phyloP scores from a whole-genome alignment of 2,113 vertebrate species.

The Sphyrna mokarran region DNA sequence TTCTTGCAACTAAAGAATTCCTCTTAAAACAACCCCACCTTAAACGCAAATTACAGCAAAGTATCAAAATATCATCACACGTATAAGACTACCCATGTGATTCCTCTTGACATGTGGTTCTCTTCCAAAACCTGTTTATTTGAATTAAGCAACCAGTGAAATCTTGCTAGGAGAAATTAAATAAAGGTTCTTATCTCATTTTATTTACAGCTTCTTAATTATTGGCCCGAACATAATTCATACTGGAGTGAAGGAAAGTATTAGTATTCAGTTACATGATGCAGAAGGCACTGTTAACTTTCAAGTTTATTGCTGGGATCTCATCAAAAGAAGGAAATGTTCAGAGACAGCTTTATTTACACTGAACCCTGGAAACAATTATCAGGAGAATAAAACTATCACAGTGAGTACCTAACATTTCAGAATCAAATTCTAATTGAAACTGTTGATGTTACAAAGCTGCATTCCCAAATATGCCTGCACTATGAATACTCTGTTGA shows the following conservation, averaged over 20 bases:
- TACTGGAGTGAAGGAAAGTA: constrained; percentile 48
- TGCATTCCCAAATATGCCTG: neutral
- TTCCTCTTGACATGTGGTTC: neutral
- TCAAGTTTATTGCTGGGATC: constrained; percentile 46
- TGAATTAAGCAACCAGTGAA: neutral
- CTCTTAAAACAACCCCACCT: too few relatives aligned
- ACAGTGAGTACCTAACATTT: neutral
- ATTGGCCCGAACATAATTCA: constrained; percentile 55
- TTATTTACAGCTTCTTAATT: constrained; percentile 52
- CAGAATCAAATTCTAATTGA: neutral
- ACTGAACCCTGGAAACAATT: neutral
- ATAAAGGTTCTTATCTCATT: neutral
- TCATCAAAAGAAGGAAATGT: constrained; percentile 11
- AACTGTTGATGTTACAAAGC: neutral
- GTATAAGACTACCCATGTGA: neutral
- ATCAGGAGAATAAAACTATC: neutral
- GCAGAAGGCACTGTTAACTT: constrained; percentile 44
- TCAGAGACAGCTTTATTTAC: neutral
- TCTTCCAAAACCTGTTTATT: neutral
- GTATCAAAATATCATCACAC: too few relatives aligned
- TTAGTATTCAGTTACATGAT: constrained; percentile 55
- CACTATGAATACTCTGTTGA: neutral
- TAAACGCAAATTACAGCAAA: too few relatives aligned
- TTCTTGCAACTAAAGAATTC: too few relatives aligned
- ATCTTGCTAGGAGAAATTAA: neutral